phyloP scores from a whole-genome alignment of 1,140 invertebrate genomes.

The Glossosoma conforme region DNA sequence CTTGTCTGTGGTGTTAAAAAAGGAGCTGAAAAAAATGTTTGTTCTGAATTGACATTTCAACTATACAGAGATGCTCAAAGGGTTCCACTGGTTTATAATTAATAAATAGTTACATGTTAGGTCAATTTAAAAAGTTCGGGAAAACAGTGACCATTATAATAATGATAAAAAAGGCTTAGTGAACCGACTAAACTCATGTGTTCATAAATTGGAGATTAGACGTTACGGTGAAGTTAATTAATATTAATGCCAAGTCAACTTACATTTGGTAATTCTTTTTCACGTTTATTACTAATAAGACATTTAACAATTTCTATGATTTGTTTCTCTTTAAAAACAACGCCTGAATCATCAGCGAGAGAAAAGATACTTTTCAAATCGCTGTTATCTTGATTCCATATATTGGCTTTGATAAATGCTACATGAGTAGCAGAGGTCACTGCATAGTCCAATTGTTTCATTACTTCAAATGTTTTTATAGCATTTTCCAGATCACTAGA shows the following conservation, averaged over 20 bases:
- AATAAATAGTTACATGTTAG: constrained; percentile 10
- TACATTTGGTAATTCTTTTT: constrained; percentile 37
- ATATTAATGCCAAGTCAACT: constrained; percentile 5
- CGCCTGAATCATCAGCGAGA: constrained; percentile 31
- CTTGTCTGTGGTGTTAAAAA: no score
- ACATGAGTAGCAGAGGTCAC: constrained; percentile 46
- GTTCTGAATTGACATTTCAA: no score
- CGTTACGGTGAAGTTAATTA: background rate
- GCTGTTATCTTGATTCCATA: constrained; percentile 45
- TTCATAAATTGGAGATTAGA: background rate
- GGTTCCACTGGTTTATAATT: background rate
- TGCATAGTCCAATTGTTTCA: constrained; percentile 48
- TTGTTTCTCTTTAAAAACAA: constrained; percentile 40
- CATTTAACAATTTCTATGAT: constrained; percentile 50
- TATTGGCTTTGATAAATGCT: constrained; percentile 44
- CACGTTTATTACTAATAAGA: constrained; percentile 34
- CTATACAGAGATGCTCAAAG: no score
- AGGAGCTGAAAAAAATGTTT: no score
- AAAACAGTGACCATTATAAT: constrained; percentile 17
- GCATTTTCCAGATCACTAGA: constrained; percentile 41
- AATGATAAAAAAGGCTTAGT: background rate
- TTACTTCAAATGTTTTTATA: constrained; percentile 46
- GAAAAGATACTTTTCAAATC: constrained; percentile 38
- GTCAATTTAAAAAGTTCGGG: constrained; percentile 28
- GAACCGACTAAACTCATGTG: background rate